These are phyloP conservation scores for Pogonognathellus flavescens DNA, from an alignment of 1,140 invertebrate species.

Conservation along the genomic window DNA sequence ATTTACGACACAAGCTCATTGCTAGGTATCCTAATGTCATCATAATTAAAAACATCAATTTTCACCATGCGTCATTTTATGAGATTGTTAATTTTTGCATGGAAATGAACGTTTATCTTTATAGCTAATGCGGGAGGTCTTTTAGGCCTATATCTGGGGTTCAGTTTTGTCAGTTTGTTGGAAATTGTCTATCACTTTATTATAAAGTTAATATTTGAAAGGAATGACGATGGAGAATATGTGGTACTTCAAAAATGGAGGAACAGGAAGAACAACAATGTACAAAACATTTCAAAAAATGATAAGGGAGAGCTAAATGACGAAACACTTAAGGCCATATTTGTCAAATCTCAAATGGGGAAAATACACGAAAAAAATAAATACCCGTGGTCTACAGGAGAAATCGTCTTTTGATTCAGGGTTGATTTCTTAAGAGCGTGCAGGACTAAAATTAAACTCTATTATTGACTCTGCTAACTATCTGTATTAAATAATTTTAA, in stretches of 20 bases:
- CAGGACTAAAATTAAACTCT: no score
- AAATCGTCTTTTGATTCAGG: no score
- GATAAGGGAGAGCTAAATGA: no score
- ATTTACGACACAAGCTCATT: not conserved
- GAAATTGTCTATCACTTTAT: not conserved
- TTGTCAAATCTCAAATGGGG: no score
- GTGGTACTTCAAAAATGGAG: not conserved
- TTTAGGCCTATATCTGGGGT: not conserved
- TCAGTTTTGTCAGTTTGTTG: not conserved
- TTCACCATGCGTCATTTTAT: not conserved
- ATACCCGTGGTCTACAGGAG: no score
- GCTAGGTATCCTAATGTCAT: not conserved
- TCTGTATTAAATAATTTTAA: no score
- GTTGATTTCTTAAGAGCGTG: no score
- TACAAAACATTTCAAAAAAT: not conserved
- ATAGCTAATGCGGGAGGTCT: conserved; percentile 18
- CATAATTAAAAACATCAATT: not conserved
- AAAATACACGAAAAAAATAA: no score
- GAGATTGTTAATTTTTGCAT: not conserved
- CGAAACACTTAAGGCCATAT: no score
- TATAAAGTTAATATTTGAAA: conserved; percentile 62
- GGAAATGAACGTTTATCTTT: not conserved
- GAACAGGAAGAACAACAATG: not conserved
- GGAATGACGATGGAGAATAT: not conserved
- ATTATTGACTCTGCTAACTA: no score